Evolutionary conservation across 2,888 invertebrate species (phyloP).

Genomic region (Steinernema carpocapsae): DNA sequence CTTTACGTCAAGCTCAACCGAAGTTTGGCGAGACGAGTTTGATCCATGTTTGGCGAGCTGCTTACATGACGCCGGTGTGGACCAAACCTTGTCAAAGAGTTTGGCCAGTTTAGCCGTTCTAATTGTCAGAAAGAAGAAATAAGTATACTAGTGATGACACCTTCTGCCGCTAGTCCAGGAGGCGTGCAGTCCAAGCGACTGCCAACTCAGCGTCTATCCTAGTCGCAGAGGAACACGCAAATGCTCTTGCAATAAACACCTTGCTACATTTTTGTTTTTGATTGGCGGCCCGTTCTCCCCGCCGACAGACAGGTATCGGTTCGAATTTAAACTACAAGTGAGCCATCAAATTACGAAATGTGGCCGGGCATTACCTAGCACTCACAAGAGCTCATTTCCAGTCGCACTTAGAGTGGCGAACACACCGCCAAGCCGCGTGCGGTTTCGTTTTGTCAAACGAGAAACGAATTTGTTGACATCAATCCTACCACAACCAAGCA

Average conservation of each 20-base stretch:
- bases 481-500: neutral
- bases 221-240: slow-evolving; percentile 24
- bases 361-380: no score
- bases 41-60: slow-evolving; percentile 13
- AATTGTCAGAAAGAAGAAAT: slow-evolving; percentile 3
- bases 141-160: slow-evolving; percentile 30
- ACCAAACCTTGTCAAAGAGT: slow-evolving; percentile 30
- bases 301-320: neutral
- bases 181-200: slow-evolving; percentile 20
- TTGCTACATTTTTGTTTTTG: slow-evolving; percentile 14
- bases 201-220: slow-evolving; percentile 24
- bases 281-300: neutral
- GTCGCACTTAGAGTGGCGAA: neutral
- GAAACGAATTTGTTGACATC: slow-evolving; percentile 8
- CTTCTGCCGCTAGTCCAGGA: slow-evolving; percentile 21
- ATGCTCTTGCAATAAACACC: slow-evolving; percentile 33
- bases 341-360: no score
- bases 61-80: slow-evolving; percentile 23
- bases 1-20: neutral
- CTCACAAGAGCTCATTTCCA: neutral
- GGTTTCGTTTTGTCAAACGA: slow-evolving; percentile 2
- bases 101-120: slow-evolving; percentile 6
- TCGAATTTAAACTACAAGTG: no score
- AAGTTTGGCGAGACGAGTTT: neutral
- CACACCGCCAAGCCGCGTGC: neutral